Percentiles rank a stretch among this genome's conserved stretches.
Conservation (phyloP, 2,113 vertebrate species). For the Corapipo altera region DNA sequence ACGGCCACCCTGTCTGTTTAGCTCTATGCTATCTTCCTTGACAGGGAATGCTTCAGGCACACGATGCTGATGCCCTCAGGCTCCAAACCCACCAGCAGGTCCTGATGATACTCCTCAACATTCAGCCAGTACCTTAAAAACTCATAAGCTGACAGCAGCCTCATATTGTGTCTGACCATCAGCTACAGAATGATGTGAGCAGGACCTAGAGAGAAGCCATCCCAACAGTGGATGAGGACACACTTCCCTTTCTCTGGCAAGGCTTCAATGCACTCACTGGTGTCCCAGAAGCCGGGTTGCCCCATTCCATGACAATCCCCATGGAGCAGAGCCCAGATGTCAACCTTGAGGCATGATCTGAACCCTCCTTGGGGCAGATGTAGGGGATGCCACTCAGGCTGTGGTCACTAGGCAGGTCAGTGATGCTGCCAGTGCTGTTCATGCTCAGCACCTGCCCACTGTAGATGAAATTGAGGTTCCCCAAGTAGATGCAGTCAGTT, state of each 20-base stretch:
- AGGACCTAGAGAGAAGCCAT: constrained; percentile 78
- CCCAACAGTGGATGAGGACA: constrained; percentile 80
- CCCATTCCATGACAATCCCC: constrained; percentile 27
- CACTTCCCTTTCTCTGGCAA: constrained; percentile 75
- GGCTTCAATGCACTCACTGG: constrained; percentile 76
- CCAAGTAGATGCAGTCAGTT: constrained; percentile 79
- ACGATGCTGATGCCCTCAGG: constrained; percentile 67
- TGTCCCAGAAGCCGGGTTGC: constrained; percentile 77
- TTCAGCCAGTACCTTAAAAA: constrained; percentile 77
- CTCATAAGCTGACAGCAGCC: constrained; percentile 79
- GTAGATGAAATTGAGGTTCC: constrained; percentile 76
- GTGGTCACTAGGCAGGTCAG: constrained; percentile 68
- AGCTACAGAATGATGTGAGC: constrained; percentile 79
- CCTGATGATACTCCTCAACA: constrained; percentile 76
- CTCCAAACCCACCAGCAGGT: constrained; percentile 80
- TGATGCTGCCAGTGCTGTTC: constrained; percentile 80
- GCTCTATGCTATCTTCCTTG: constrained; percentile 79
- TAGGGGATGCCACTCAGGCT: constrained; percentile 74
- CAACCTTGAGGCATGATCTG: constrained; percentile 78
- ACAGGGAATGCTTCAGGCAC: constrained; percentile 79
- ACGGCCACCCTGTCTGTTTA: background rate
- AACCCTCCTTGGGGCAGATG: constrained; percentile 72
- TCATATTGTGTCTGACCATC: constrained; percentile 81
- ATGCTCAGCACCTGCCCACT: constrained; percentile 74
- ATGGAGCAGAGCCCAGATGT: constrained; percentile 68